Conservation (phyloP, 2,888 invertebrate species). For the Parthenolecanium corni region DNA sequence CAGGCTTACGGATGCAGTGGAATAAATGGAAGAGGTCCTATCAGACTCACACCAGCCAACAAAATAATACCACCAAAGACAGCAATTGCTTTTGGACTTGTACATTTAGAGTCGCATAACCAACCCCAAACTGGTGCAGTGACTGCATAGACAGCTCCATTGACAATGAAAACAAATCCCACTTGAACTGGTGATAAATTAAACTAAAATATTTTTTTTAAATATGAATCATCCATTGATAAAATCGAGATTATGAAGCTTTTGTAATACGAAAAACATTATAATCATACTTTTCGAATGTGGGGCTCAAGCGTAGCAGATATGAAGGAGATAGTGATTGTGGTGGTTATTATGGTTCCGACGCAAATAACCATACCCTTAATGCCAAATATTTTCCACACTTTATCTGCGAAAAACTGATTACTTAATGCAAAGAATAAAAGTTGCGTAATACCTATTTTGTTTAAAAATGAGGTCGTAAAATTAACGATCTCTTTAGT, state of each 20-base stretch:
- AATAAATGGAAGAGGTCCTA: constrained; percentile 72
- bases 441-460: too few species aligned
- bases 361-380: constrained; percentile 63
- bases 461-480: too few species aligned
- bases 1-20: constrained; percentile 46
- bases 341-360: constrained; percentile 60
- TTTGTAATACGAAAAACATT: neutral
- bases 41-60: constrained; percentile 55
- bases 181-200: constrained; percentile 54
- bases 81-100: constrained; percentile 55
- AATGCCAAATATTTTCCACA: constrained; percentile 53
- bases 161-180: constrained; percentile 73
- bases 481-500: too few species aligned
- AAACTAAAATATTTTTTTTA: constrained; percentile 46
- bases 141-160: constrained; percentile 65
- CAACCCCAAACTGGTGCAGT: constrained; percentile 71
- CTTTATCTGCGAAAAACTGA: constrained; percentile 44
- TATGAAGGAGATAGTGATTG: constrained; percentile 74
- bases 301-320: constrained; percentile 83
- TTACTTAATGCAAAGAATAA: too few species aligned
- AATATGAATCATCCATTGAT: too few species aligned
- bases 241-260: neutral
- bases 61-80: constrained; percentile 54
- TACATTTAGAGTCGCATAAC: constrained; percentile 55
- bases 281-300: constrained; percentile 49